Conservation (phyloP, 2,888 invertebrate genomes). For the Leptinotarsa rubiginosa region DNA sequence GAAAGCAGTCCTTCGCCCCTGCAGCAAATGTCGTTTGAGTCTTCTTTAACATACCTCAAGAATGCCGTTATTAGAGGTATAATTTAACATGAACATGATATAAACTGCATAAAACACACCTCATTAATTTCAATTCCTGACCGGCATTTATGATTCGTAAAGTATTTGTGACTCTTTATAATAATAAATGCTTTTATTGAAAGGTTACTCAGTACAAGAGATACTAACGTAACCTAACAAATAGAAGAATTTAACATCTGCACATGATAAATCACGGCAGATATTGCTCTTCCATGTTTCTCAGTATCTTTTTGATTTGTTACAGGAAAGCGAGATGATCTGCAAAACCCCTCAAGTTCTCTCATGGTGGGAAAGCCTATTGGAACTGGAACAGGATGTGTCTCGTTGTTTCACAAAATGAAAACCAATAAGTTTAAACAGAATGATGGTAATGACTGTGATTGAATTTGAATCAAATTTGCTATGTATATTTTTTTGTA, state of each 20-base stretch:
- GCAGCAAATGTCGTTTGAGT: slow-evolving; percentile 99
- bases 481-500: too few species aligned
- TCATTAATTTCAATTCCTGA: neutral
- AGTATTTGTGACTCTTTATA: too few species aligned
- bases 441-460: too few species aligned
- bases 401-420: slow-evolving; percentile 64
- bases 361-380: slow-evolving; percentile 89
- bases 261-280: too few species aligned
- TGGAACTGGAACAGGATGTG: slow-evolving; percentile 85
- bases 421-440: neutral
- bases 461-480: too few species aligned
- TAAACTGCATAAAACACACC: neutral
- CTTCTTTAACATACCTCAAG: slow-evolving; percentile 86
- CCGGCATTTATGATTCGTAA: neutral
- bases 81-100: neutral
- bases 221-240: too few species aligned
- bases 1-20: slow-evolving; percentile 91
- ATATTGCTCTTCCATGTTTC: neutral
- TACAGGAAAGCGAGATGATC: slow-evolving; percentile 78
- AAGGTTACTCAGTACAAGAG: too few species aligned
- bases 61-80: slow-evolving; percentile 77
- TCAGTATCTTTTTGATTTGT: slow-evolving; percentile 50
- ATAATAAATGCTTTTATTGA: too few species aligned
- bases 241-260: too few species aligned
- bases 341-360: slow-evolving; percentile 88